A percentile compares a stretch with the other conserved stretches of the same genome.
Conservation (phyloP, 2,888 invertebrate species). For the Trissolcus brochymenae region DNA sequence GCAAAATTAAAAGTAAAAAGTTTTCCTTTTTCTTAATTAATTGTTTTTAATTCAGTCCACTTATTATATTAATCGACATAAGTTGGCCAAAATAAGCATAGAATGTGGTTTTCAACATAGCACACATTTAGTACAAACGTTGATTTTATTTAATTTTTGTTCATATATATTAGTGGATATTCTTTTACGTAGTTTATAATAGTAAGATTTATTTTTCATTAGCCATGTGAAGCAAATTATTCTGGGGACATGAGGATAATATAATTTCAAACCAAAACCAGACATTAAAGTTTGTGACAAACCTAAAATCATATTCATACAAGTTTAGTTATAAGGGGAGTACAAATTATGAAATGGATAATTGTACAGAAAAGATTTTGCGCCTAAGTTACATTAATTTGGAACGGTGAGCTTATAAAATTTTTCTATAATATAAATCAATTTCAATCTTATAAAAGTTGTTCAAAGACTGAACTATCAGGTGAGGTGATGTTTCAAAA, state of each 20-base stretch:
- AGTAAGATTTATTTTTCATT: slow-evolving; percentile 63
- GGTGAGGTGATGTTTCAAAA: not conserved
- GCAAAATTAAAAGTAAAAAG: no score
- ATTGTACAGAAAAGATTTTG: no score
- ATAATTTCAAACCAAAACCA: not conserved
- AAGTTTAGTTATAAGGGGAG: no score
- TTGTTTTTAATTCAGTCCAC: not conserved
- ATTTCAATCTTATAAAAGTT: no score
- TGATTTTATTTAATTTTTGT: slow-evolving; percentile 59
- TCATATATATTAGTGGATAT: slow-evolving; percentile 62
- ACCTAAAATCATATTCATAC: no score
- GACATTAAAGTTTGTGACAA: not conserved
- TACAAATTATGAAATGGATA: no score
- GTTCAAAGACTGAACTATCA: no score
- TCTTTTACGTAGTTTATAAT: slow-evolving; percentile 66
- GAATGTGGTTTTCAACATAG: slow-evolving; percentile 69
- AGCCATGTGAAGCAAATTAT: slow-evolving; percentile 63
- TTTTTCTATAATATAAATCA: no score
- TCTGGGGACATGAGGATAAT: slow-evolving; percentile 56
- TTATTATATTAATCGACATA: slow-evolving; percentile 25
- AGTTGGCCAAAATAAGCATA: slow-evolving; percentile 57
- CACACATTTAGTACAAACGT: slow-evolving; percentile 69
- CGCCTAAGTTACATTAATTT: no score
- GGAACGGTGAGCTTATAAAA: no score
- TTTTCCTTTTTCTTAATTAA: no score